A percentile compares a stretch with the other conserved stretches of the same genome.
Conservation (phyloP, 2,113 vertebrate genomes). For the Colaptes auratus region DNA sequence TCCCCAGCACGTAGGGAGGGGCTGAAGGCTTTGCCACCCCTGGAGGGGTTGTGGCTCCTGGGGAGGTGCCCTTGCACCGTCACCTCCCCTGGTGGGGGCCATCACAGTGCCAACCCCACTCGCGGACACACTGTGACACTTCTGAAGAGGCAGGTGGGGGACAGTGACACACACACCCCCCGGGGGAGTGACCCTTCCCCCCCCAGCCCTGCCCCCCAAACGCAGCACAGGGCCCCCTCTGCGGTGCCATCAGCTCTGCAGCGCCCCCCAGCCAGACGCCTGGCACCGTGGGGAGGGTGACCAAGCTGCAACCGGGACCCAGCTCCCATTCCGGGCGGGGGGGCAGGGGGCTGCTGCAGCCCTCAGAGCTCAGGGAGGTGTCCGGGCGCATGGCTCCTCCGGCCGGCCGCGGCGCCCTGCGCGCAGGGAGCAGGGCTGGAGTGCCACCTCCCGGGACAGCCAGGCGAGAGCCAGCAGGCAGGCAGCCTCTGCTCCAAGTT, state of each 20-base stretch:
- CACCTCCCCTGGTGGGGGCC: too few species aligned
- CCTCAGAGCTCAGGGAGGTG: neutral
- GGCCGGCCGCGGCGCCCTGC: neutral
- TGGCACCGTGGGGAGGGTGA: fast-evolving
- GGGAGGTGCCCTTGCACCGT: neutral
- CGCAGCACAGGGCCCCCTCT: fast-evolving
- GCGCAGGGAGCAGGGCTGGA: neutral
- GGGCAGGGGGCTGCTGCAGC: neutral
- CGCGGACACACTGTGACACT: too few species aligned
- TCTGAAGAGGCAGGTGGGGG: too few species aligned
- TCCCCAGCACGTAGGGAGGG: fast-evolving
- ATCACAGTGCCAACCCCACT: too few species aligned
- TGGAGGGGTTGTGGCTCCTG: neutral
- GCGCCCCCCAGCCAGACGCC: too few species aligned
- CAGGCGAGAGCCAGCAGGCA: neutral
- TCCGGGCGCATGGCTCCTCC: neutral
- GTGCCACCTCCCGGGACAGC: conserved; percentile 58
- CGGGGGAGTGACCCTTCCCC: too few species aligned
- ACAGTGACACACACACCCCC: too few species aligned
- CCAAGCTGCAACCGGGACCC: fast-evolving
- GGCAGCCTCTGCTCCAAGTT: conserved; percentile 83
- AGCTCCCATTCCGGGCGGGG: fast-evolving
- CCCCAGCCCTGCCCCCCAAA: fast-evolving
- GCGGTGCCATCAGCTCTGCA: neutral
- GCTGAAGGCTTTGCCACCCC: neutral